These are phyloP conservation scores for Pristionchus pacificus DNA, from an alignment of 1,140 invertebrate genomes.

Conservation along the genomic window DNA sequence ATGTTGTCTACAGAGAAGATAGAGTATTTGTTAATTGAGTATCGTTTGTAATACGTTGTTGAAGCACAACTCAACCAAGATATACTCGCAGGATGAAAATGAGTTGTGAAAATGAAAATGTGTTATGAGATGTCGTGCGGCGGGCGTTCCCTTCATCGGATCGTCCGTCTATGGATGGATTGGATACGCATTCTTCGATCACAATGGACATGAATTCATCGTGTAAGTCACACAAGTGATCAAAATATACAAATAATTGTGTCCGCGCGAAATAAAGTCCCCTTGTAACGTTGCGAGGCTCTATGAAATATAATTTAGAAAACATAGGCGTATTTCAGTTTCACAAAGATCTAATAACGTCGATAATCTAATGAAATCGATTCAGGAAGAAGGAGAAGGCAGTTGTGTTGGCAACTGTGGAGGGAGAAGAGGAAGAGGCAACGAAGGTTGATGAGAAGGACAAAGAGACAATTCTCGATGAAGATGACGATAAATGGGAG, in stretches of 20 bases:
- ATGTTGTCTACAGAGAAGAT: too few relatives aligned
- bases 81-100: too few relatives aligned
- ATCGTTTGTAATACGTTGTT: too few relatives aligned
- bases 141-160: constrained; percentile 59
- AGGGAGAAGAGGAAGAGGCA: constrained; percentile 19
- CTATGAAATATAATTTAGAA: too few relatives aligned
- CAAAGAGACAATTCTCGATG: neutral
- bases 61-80: too few relatives aligned
- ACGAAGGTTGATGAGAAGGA: constrained; percentile 8
- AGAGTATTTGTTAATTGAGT: too few relatives aligned
- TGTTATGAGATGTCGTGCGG: constrained; percentile 12
- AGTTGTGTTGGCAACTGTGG: neutral
- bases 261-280: too few relatives aligned
- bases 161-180: constrained; percentile 88
- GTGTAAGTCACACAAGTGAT: constrained; percentile 67
- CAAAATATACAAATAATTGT: neutral
- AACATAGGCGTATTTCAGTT: too few relatives aligned
- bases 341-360: too few relatives aligned
- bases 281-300: too few relatives aligned
- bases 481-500: constrained; percentile 30
- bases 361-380: constrained; percentile 6
- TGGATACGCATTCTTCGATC: constrained; percentile 84
- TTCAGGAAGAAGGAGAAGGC: constrained; percentile 43
- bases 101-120: too few relatives aligned
- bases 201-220: constrained; percentile 77